These are phyloP conservation scores for Aspidiotus destructor DNA, from an alignment of 2,888 invertebrate genomes.

Conservation along the genomic window DNA sequence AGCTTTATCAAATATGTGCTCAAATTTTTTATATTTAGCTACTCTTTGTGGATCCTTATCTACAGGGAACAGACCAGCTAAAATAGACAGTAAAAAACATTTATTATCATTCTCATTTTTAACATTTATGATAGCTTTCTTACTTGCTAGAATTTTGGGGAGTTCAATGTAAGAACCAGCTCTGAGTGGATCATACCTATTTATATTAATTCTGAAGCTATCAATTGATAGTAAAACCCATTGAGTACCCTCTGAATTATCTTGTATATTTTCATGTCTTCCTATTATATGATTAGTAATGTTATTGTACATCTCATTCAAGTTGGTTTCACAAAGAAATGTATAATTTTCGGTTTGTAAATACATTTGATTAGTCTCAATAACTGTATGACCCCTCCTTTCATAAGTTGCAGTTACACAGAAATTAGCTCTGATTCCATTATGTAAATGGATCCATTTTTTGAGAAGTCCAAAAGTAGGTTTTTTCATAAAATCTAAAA, in stretches of 20 bases:
- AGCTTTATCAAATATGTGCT: constrained; percentile 9
- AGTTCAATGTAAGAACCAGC: constrained; percentile 15
- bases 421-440: constrained; percentile 15
- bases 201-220: constrained; percentile 10
- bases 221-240: constrained; percentile 15
- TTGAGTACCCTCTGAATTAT: constrained; percentile 15
- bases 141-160: constrained; percentile 7
- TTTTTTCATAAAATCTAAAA: constrained; percentile 9
- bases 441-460: constrained; percentile 9
- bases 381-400: constrained; percentile 2
- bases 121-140: constrained; percentile 8
- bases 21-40: constrained; percentile 10
- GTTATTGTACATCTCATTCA: constrained; percentile 9
- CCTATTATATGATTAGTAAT: constrained; percentile 10
- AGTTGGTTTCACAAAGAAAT: constrained; percentile 9
- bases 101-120: constrained; percentile 15
- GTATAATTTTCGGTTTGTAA: constrained; percentile 11
- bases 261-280: constrained; percentile 15
- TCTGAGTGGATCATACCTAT: constrained; percentile 12
- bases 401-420: constrained; percentile 10
- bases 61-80: constrained; percentile 12
- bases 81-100: constrained; percentile 10
- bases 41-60: constrained; percentile 6
- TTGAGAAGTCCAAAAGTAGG: constrained; percentile 16
- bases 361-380: constrained; percentile 12